Conservation (phyloP, 2,113 vertebrate genomes). For the Ophthalmolycus amberensis region DNA sequence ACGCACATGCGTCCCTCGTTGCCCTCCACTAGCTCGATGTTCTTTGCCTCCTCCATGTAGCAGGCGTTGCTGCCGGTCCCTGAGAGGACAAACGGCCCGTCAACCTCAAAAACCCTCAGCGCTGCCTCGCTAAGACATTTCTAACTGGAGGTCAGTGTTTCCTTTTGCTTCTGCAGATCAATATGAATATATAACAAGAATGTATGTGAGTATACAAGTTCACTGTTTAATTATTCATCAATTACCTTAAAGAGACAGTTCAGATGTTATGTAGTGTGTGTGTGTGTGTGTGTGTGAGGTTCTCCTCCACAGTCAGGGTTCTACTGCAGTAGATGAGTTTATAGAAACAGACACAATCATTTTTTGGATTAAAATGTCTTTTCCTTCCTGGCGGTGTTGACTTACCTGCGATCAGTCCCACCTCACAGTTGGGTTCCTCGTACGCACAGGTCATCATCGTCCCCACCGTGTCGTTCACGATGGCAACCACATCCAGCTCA, state of each 20-base stretch:
- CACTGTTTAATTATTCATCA: neutral
- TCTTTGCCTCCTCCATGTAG: conserved; percentile 93
- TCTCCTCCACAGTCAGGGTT: neutral
- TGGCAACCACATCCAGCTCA: conserved; percentile 96
- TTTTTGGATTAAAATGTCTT: neutral
- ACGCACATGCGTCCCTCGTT: conserved; percentile 93
- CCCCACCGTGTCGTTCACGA: conserved; percentile 98
- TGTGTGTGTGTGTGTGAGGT: neutral
- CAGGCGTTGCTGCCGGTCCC: conserved; percentile 94
- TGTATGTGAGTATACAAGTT: neutral
- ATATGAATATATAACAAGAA: neutral
- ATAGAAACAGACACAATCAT: no score
- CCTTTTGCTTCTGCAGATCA: neutral
- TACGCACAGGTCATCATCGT: conserved; percentile 99
- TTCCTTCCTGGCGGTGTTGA: neutral
- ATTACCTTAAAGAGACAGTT: no score
- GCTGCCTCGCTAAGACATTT: neutral
- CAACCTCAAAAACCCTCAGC: neutral
- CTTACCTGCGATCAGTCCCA: conserved; percentile 95
- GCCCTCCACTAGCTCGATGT: conserved; percentile 91
- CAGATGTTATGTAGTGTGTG: neutral
- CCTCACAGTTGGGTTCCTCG: conserved; percentile 95
- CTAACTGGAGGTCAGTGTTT: neutral
- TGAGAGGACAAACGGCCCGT: conserved; percentile 63
- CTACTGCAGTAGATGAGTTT: no score